Conservation (phyloP, 92 coral and sea anemone species). For the Metridium senile region DNA sequence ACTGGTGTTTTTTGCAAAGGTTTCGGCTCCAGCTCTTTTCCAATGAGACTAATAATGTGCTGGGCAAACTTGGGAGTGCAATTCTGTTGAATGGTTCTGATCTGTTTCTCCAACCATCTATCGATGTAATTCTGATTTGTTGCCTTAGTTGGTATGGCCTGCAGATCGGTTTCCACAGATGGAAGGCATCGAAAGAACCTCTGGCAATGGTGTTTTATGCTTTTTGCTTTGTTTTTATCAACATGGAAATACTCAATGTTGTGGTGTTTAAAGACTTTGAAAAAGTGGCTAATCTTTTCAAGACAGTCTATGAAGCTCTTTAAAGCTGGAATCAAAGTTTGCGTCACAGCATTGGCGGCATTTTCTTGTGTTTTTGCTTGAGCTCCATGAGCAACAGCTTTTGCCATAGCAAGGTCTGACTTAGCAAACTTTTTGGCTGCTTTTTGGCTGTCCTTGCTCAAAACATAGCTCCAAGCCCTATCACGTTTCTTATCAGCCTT, state of each 20-base stretch:
- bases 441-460: not conserved
- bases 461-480: constrained; percentile 7
- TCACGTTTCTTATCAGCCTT: constrained; percentile 20
- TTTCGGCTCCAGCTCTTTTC: not conserved
- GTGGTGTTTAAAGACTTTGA: constrained; percentile 32
- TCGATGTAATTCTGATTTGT: constrained; percentile 69
- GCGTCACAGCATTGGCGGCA: constrained; percentile 33
- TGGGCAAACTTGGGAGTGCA: constrained; percentile 1
- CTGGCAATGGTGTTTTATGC: constrained; percentile 48
- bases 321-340: constrained; percentile 50
- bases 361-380: constrained; percentile 35
- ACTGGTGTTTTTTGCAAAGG: not conserved
- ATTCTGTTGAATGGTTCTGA: not conserved
- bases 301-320: constrained; percentile 37
- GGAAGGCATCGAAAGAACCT: constrained; percentile 52
- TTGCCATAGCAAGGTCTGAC: constrained; percentile 41
- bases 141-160: constrained; percentile 55
- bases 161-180: constrained; percentile 55
- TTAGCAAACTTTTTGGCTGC: constrained; percentile 29
- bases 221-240: constrained; percentile 48
- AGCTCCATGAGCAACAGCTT: constrained; percentile 47
- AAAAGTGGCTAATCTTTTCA: constrained; percentile 47
- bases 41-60: not conserved
- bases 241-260: constrained; percentile 19
- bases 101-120: constrained; percentile 59